Conservation (phyloP, 2,888 invertebrate genomes). For the Drosophila basisetae region DNA sequence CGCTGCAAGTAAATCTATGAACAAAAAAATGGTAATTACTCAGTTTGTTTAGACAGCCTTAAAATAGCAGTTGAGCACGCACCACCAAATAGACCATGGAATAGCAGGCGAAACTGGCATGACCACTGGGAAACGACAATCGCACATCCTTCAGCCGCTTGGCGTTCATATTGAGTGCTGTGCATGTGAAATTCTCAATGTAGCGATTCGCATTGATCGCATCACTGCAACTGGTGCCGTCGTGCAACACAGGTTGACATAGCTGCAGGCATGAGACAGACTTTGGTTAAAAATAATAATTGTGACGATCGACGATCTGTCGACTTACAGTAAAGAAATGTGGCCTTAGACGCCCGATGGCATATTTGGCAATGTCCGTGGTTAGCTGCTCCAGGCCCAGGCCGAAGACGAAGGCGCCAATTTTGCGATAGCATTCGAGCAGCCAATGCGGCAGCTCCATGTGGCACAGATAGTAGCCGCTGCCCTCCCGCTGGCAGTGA, state of each 20-base stretch:
- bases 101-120: slow-evolving; percentile 94
- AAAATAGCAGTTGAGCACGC: slow-evolving; percentile 85
- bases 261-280: slow-evolving; percentile 86
- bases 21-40: background rate
- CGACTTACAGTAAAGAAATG: slow-evolving; percentile 93
- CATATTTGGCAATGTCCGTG: slow-evolving; percentile 97
- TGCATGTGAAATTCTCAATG: slow-evolving; percentile 90
- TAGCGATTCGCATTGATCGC: slow-evolving; percentile 88
- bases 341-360: slow-evolving; percentile 95
- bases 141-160: slow-evolving; percentile 90
- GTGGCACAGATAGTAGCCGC: slow-evolving; percentile 87
- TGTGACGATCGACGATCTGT: background rate
- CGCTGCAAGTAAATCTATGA: slow-evolving; percentile 94
- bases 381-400: slow-evolving; percentile 93
- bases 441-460: slow-evolving; percentile 89
- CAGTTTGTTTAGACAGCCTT: background rate
- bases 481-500: slow-evolving; percentile 81
- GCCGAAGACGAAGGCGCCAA: slow-evolving; percentile 94
- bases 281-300: background rate
- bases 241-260: slow-evolving; percentile 90
- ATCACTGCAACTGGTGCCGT: slow-evolving; percentile 86
- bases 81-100: slow-evolving; percentile 94
- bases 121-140: slow-evolving; percentile 96
- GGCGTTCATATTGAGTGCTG: slow-evolving; percentile 83
- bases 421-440: slow-evolving; percentile 89